Conservation (phyloP, 1,140 invertebrate species). For the Steinernema khuongi region DNA sequence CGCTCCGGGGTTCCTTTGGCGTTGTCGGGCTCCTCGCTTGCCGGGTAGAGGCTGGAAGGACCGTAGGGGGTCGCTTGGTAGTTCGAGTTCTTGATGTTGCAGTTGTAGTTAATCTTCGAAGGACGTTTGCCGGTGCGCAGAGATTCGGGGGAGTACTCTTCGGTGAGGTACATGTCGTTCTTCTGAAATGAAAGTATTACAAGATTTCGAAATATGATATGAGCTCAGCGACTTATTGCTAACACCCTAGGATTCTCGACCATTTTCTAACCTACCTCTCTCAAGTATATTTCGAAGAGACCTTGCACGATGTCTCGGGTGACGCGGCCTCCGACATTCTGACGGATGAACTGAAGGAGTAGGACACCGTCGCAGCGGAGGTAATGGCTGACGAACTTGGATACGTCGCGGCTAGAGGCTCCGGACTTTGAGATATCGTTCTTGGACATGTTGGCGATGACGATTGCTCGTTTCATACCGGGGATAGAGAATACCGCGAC, state of each 20-base stretch:
- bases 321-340: slow-evolving; percentile 48
- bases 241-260: neutral
- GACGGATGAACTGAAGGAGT: slow-evolving; percentile 48
- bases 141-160: neutral
- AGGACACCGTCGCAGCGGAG: slow-evolving; percentile 43
- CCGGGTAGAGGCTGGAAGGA: neutral
- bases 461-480: neutral
- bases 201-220: neutral
- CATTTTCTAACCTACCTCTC: neutral
- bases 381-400: slow-evolving; percentile 36
- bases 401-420: slow-evolving; percentile 22
- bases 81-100: neutral
- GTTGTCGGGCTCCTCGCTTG: neutral
- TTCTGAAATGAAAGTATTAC: neutral
- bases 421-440: neutral
- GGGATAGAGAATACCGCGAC: slow-evolving; percentile 8
- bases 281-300: slow-evolving; percentile 34
- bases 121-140: neutral
- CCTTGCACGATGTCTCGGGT: slow-evolving; percentile 47
- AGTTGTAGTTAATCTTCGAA: neutral
- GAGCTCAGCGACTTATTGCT: neutral
- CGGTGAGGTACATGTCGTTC: slow-evolving; percentile 11
- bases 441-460: neutral
- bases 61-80: neutral
- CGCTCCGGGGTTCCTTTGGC: neutral